Evolutionary conservation across 2,888 invertebrate species (phyloP), one percentile per base, ranked within the genome.

Genomic region (Oasisia sp.): DNA sequence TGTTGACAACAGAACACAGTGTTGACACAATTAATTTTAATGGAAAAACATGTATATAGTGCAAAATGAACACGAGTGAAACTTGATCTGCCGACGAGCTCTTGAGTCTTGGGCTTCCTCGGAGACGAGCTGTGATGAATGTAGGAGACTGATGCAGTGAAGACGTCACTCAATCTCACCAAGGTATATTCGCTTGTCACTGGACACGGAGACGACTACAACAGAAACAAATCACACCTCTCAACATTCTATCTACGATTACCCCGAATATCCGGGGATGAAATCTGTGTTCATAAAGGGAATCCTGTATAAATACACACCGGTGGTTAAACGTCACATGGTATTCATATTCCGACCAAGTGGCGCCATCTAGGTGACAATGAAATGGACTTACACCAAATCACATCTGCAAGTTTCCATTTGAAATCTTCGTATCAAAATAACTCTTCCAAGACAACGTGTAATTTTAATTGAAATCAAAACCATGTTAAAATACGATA

Each of bases 101-200:
- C 19, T 19, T 27, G 74, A 27, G 7, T 74, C 19, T 19, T 27
- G 74, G 27, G 7, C 0, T 1, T 19, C 27, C 74, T 19, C 27
- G 19, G 14, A 74, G 74, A 19, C 27, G 74, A 19, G 27, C 74
- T 27, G 27, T 74, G 74, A 74, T 74, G 74, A 74, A 19, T n/a
- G 27, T 74, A 74, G 14, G 74, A n/a, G 74, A 2, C 38, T 27
- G 27, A 74, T 74, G 74, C 2, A 27, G 74, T 3, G 27, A 7
- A 4, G 74, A 27, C 45, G 32, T 93, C 50, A 93, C 91, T 99
- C 99, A 94, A 99, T 98, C 97, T 99, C 99, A 74, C 99, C 99
- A 93, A 99, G 97, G 96, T 98, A 99, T 93, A 99, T 97, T 95
- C 98, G 98, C 96, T 99, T 99, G 96, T 99, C 99, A 96, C 99